phyloP scores from a whole-genome alignment of 2,113 vertebrate genomes.

The Phyllostomus hastatus region DNA sequence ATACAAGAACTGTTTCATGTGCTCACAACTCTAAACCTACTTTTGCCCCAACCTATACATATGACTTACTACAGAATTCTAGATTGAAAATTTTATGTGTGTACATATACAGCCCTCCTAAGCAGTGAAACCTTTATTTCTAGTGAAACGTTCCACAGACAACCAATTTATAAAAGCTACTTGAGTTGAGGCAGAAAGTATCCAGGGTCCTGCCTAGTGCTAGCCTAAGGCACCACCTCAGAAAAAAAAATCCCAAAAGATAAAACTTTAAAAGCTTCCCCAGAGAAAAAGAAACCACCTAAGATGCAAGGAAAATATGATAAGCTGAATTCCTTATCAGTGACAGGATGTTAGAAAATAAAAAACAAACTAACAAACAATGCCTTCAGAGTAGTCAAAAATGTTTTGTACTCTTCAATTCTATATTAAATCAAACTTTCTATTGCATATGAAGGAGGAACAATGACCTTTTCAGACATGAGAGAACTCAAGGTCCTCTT shows the following conservation, averaged over 20 bases:
- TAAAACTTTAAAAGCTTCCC: background rate
- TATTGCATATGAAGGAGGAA: background rate
- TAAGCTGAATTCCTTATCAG: background rate
- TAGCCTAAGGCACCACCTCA: background rate
- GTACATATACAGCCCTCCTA: background rate
- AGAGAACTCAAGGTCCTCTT: background rate
- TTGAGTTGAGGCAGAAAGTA: constrained; percentile 8
- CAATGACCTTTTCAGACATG: background rate
- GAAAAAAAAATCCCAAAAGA: background rate
- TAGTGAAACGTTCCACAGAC: background rate
- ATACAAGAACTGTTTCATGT: background rate
- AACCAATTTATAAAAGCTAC: constrained; percentile 17
- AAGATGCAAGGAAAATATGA: background rate
- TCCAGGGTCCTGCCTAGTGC: background rate
- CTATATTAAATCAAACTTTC: background rate
- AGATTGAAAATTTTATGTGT: background rate
- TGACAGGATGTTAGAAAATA: background rate
- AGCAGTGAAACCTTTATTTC: background rate
- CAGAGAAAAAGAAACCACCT: background rate
- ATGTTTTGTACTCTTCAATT: background rate
- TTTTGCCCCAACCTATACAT: background rate
- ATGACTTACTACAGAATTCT: background rate
- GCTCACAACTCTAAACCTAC: background rate
- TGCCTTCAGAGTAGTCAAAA: background rate
- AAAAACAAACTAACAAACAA: background rate